Percentiles rank a stretch among this genome's conserved stretches.
Conservation (phyloP, 1,140 invertebrate species). For the Tachypleus tridentatus region DNA sequence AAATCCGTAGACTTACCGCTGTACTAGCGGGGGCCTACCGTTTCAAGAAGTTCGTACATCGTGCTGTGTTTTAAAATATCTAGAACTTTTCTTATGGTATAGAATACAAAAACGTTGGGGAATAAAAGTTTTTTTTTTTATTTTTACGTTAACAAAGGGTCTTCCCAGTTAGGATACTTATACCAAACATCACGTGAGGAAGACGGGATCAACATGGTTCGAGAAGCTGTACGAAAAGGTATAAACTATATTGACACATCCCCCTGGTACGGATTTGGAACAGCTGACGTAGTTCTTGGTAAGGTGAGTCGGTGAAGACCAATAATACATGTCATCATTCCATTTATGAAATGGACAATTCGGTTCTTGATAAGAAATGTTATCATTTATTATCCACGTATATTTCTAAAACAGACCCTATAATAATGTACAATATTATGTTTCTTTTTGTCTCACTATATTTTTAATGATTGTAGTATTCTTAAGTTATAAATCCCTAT, state of each 20-base stretch:
- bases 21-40: slow-evolving; percentile 16
- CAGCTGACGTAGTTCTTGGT: slow-evolving; percentile 59
- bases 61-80: no score
- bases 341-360: neutral
- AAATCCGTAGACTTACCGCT: neutral
- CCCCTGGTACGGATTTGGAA: slow-evolving; percentile 69
- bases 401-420: slow-evolving; percentile 1
- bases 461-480: neutral
- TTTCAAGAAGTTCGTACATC: slow-evolving; percentile 5
- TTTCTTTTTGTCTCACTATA: slow-evolving; percentile 11
- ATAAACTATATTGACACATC: slow-evolving; percentile 87
- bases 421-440: slow-evolving; percentile 7
- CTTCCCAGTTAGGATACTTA: slow-evolving; percentile 36
- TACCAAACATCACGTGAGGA: slow-evolving; percentile 32
- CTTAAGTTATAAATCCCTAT: neutral
- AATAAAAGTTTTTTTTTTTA: neutral
- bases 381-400: neutral
- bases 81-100: no score
- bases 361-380: neutral
- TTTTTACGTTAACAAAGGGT: slow-evolving; percentile 28
- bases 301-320: slow-evolving; percentile 44
- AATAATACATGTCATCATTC: neutral
- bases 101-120: no score
- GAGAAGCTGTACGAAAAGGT: slow-evolving; percentile 56
- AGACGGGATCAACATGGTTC: slow-evolving; percentile 54